phyloP scores from a whole-genome alignment of 2,797 vertebrate genomes.

The Schizopygopsis malacanthus region DNA sequence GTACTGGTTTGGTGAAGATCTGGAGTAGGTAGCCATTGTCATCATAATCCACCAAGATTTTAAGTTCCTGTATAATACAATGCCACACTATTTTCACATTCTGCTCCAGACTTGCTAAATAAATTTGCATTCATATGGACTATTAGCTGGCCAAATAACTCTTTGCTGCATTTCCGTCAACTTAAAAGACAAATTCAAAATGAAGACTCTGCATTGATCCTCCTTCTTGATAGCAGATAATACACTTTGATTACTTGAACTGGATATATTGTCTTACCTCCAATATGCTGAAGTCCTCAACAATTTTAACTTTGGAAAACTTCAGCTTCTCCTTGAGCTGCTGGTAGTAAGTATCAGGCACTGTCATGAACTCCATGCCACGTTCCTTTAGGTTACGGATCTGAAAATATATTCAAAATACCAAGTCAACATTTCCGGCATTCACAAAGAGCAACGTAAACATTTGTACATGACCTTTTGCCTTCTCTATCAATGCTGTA shows the following conservation, averaged over 20 bases:
- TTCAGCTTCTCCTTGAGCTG: slow-evolving; percentile 87
- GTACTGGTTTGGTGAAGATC: slow-evolving; percentile 97
- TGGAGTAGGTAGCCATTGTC: slow-evolving; percentile 96
- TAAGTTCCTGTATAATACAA: slow-evolving; percentile 83
- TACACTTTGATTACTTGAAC: neutral
- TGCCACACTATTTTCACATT: neutral
- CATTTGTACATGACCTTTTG: neutral
- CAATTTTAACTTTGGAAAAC: slow-evolving; percentile 86
- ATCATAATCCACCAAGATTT: slow-evolving; percentile 94
- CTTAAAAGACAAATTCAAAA: neutral
- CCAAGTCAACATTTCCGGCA: neutral
- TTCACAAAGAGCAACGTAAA: neutral
- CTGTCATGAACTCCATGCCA: slow-evolving; percentile 90
- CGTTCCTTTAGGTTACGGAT: slow-evolving; percentile 89
- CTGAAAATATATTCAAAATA: slow-evolving; percentile 69
- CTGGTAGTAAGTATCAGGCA: slow-evolving; percentile 88
- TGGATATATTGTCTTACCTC: slow-evolving; percentile 75
- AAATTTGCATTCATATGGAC: neutral
- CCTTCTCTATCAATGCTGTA: neutral
- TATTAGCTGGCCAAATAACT: neutral
- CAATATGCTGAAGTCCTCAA: slow-evolving; percentile 85
- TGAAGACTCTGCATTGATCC: neutral
- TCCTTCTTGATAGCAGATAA: neutral
- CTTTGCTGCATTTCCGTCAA: neutral
- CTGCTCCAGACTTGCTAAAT: neutral